Percentiles rank a stretch among this genome's conserved stretches.
These are phyloP conservation scores for Meghimatium bilineatum DNA, from an alignment of 2,888 invertebrate species.

Conservation along the genomic window DNA sequence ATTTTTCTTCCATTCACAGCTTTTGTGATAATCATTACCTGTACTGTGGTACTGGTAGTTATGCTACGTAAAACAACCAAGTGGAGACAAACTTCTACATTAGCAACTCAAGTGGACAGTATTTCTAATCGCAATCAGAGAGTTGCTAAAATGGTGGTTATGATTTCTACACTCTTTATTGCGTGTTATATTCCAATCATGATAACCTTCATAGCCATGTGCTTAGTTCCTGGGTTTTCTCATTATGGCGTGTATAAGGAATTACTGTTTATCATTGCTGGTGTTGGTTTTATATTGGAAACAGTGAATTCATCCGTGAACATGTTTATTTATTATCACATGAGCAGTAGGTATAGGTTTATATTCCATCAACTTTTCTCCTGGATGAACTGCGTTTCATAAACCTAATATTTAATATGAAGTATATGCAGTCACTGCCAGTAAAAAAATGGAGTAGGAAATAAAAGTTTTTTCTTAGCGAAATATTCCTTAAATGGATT, in stretches of 20 bases:
- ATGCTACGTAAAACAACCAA: background rate
- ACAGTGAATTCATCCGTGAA: background rate
- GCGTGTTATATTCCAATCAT: background rate
- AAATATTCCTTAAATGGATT: too few relatives aligned
- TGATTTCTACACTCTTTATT: background rate
- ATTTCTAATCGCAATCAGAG: background rate
- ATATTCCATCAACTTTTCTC: background rate
- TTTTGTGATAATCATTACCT: background rate
- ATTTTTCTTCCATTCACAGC: background rate
- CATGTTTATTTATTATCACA: background rate
- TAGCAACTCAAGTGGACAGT: background rate
- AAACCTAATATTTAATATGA: too few relatives aligned
- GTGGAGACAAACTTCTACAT: background rate
- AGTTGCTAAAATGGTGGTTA: conserved; percentile 8
- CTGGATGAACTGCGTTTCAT: too few relatives aligned
- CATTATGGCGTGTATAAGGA: background rate
- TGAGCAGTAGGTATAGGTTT: background rate
- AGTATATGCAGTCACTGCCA: too few relatives aligned
- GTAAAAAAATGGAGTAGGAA: too few relatives aligned
- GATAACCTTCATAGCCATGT: background rate
- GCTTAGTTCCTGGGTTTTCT: background rate
- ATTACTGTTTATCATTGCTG: background rate
- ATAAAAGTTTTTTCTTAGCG: too few relatives aligned
- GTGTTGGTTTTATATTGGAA: conserved; percentile 1
- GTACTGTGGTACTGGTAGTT: background rate